A percentile compares a stretch with the other conserved stretches of the same genome.
Evolutionary conservation across 2,797 vertebrate species (phyloP).

Genomic region (Craterocephalus amniculus): DNA sequence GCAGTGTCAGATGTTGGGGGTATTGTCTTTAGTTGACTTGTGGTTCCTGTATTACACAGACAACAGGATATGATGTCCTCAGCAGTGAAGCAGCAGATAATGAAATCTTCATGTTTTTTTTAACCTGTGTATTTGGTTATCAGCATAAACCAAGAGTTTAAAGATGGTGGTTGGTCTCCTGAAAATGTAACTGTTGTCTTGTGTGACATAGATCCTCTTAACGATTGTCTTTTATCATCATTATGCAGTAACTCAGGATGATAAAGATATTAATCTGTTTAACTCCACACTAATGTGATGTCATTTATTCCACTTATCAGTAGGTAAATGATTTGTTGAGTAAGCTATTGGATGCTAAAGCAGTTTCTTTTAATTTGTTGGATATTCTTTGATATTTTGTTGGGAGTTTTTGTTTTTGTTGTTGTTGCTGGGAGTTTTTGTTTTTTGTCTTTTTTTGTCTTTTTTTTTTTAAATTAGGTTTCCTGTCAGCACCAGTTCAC

Average conservation of each 20-base stretch:
- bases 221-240: conserved; percentile 43
- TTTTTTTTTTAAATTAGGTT: neutral
- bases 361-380: conserved; percentile 6
- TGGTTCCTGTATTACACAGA: conserved; percentile 37
- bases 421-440: too few species aligned
- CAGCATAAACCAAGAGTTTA: neutral
- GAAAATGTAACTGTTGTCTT: conserved; percentile 17
- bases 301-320: conserved; percentile 34
- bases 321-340: conserved; percentile 25
- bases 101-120: neutral
- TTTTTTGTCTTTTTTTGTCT: neutral
- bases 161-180: neutral
- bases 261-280: conserved; percentile 47
- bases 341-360: conserved; percentile 11
- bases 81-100: neutral
- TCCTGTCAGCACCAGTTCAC: neutral
- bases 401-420: too few species aligned
- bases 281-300: conserved; percentile 27
- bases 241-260: conserved; percentile 42
- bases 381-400: neutral
- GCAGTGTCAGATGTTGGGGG: conserved; percentile 14
- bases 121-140: neutral
- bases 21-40: conserved; percentile 22
- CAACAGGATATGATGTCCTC: neutral
- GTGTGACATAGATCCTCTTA: conserved; percentile 19